phyloP scores from a whole-genome alignment of 2,888 invertebrate species.

The Volucella zonaria region DNA sequence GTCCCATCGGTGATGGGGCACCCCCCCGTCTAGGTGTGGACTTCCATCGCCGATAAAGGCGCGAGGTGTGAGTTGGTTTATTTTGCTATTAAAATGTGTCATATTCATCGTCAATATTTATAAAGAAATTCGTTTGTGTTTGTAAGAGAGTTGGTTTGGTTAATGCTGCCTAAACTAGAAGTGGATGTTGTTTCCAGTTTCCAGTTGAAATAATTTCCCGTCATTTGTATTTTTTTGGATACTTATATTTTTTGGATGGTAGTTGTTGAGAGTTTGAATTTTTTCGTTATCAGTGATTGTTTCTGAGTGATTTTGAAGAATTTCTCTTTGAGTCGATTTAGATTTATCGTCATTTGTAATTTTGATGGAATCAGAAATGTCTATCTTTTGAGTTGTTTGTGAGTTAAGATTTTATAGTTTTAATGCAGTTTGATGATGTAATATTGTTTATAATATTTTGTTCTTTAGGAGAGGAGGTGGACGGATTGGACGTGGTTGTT shows the following conservation, averaged over 20 bases:
- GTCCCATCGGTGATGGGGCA: not conserved
- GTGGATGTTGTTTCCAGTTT: slow-evolving; percentile 7
- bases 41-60: slow-evolving; percentile 6
- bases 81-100: slow-evolving; percentile 25
- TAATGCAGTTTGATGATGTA: not conserved
- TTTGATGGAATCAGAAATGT: not conserved
- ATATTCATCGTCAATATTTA: slow-evolving; percentile 20
- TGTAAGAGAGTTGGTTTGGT: slow-evolving; percentile 12
- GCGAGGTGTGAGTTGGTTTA: slow-evolving; percentile 13
- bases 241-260: not conserved
- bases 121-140: slow-evolving; percentile 1
- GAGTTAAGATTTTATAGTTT: slow-evolving; percentile 6
- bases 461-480: not conserved
- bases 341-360: no score
- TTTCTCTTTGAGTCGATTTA: not conserved
- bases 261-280: not conserved
- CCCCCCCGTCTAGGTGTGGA: no score
- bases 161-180: not conserved
- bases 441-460: no score
- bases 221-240: not conserved
- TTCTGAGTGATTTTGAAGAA: not conserved
- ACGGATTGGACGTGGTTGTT: not conserved
- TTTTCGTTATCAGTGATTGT: not conserved
- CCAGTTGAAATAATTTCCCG: not conserved
- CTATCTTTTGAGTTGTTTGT: not conserved